Evolutionary conservation across 2,888 invertebrate genomes (phyloP).

Genomic region (Pachycephus smyrnensis): DNA sequence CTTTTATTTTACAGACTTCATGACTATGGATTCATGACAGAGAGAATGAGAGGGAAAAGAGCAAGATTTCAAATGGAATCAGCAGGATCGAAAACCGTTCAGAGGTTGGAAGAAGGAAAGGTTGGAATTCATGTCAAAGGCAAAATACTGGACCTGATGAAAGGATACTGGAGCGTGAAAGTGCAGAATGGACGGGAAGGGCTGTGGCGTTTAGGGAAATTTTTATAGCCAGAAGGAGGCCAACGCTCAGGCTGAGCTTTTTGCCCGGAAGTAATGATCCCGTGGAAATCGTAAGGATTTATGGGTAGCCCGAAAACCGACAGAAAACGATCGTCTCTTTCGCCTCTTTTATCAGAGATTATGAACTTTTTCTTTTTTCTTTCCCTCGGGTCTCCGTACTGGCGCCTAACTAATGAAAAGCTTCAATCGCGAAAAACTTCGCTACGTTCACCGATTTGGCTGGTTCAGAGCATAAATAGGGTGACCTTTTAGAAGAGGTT

Average conservation of each 20-base stretch:
- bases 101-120: background rate
- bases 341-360: background rate
- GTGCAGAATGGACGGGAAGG: background rate
- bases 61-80: background rate
- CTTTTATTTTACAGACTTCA: background rate
- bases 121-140: background rate
- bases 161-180: background rate
- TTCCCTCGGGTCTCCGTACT: background rate
- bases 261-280: background rate
- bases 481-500: background rate
- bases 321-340: background rate
- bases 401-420: background rate
- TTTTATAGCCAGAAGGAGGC: background rate
- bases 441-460: background rate
- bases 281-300: background rate
- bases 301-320: background rate
- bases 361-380: background rate
- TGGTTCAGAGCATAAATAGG: background rate
- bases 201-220: background rate
- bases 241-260: background rate
- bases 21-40: background rate
- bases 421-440: background rate
- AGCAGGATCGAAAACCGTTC: background rate
- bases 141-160: background rate
- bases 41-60: no score